Base-by-base conservation (phyloP, 2,113 vertebrate genomes). In the Lophius piscatorius region DNA sequence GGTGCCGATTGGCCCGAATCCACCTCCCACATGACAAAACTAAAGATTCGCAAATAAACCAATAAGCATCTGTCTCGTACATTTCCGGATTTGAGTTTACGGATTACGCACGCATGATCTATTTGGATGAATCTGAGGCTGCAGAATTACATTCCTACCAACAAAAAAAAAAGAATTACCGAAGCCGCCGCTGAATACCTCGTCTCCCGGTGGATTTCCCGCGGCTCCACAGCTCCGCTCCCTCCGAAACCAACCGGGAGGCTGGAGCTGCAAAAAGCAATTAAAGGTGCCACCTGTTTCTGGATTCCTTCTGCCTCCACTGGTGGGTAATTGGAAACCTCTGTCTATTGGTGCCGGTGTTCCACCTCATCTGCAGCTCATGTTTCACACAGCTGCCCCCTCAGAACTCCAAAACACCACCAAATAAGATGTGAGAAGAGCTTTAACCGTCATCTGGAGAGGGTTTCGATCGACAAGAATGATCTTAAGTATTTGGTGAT, bases 281-380 rank as follows among this genome's bases (percentile, higher is more conserved):
- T 90, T 89, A 90, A 88, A 90, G 71, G 78, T 34, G 18, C 85
- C 89, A 89, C 89, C 84, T 89, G 87, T 90, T 87, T 77, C 76
- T 75, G 54, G 46, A 31, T 42, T 66, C 62, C 72, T 56, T 54
- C 71, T 84, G 78, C 72, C 62, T 81, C 75, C 50, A 38, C 77
- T 81, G 80, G 58, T 63, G 58, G 77, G 74, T 88, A 87, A 89
- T 85, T 87, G 86, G 83, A 83, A 83, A 85, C 81, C 86, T 82
- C 78, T 86, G 76, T 86, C 74, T 80, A 65, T 78, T 66, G 70
- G 84, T 78, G 61, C 60, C 55, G 48, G 36, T 51, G 63, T 69
- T 80, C 34, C 14, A 45, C 74, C 77, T 78, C 79, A 80, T 88
- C 84, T 85, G 76, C 72, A 57, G 82, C 72, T 74, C 65, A 87